A percentile compares a stretch with the other conserved stretches of the same genome.
Evolutionary conservation across 2,888 invertebrate genomes (phyloP).

Genomic region (Hydrotaea cyrtoneurina): DNA sequence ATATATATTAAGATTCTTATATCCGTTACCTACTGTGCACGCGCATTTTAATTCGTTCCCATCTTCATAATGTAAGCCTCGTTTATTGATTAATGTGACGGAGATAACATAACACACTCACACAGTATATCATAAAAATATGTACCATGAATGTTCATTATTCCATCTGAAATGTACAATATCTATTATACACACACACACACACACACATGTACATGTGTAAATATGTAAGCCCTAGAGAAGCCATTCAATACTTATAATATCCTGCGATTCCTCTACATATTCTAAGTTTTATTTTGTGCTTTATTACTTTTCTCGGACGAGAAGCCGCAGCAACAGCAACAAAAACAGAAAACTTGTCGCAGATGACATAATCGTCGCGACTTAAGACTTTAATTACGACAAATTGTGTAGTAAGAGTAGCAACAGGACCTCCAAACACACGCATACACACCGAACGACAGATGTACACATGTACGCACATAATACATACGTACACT

Average conservation of each 20-base stretch:
- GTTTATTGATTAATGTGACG: not conserved
- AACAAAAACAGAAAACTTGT: slow-evolving; percentile 13
- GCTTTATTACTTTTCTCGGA: not conserved
- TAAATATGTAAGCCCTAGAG: not conserved
- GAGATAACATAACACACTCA: not conserved
- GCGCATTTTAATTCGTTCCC: no score
- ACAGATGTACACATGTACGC: no score
- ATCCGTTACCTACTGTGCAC: no score
- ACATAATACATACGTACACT: not conserved
- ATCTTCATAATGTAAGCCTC: no score
- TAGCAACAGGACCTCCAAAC: slow-evolving; percentile 32
- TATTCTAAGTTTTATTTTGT: not conserved
- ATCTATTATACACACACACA: no score
- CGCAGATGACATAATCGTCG: slow-evolving; percentile 68
- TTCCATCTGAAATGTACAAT: not conserved
- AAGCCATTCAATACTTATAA: slow-evolving; percentile 7
- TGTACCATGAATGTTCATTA: slow-evolving; percentile 2
- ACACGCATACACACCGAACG: not conserved
- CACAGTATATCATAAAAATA: not conserved
- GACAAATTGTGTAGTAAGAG: slow-evolving; percentile 36
- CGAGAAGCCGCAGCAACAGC: not conserved
- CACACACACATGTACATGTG: no score
- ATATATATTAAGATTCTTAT: no score
- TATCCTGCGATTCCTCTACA: not conserved
- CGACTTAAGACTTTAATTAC: slow-evolving; percentile 67